A percentile compares a stretch with the other conserved stretches of the same genome.
These are phyloP conservation scores for Brachionus manjavacas DNA, from an alignment of 1,140 invertebrate genomes.

Conservation along the genomic window DNA sequence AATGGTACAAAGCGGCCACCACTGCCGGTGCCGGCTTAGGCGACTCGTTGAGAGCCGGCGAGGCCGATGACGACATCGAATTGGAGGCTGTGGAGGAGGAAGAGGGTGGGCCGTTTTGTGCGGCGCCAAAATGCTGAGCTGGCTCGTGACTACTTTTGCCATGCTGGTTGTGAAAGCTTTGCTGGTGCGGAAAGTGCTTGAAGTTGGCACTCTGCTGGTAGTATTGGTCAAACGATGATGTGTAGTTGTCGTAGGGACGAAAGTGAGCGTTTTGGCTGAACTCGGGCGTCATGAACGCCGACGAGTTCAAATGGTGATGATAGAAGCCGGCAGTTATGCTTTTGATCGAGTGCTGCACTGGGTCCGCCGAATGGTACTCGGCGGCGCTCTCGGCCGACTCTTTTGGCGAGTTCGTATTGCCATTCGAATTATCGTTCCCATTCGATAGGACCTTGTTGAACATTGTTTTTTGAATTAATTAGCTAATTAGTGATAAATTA, in stretches of 20 bases:
- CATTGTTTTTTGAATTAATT: neutral
- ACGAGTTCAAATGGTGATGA: neutral
- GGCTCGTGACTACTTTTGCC: neutral
- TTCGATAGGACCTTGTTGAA: constrained; percentile 24
- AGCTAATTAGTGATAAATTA: too few species aligned
- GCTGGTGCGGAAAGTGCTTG: neutral
- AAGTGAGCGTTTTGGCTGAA: neutral
- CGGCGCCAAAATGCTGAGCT: neutral
- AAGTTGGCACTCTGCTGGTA: neutral
- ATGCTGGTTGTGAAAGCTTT: neutral
- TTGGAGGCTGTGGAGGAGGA: neutral
- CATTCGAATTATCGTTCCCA: constrained; percentile 31
- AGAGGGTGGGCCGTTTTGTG: constrained; percentile 14
- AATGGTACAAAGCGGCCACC: constrained; percentile 31
- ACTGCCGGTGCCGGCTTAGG: neutral
- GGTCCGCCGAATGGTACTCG: neutral
- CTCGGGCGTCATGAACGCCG: constrained; percentile 10
- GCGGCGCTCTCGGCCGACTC: neutral
- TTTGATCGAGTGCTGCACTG: constrained; percentile 18
- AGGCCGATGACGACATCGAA: constrained; percentile 12
- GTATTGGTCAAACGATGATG: neutral
- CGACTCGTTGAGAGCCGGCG: constrained; percentile 8
- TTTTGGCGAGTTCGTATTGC: constrained; percentile 12
- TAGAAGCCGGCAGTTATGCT: constrained; percentile 7
- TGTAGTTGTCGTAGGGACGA: neutral